Evolutionary conservation across 2,888 invertebrate species (phyloP), one percentile per base, ranked within the genome.

Genomic region (Cantharis rufa): DNA sequence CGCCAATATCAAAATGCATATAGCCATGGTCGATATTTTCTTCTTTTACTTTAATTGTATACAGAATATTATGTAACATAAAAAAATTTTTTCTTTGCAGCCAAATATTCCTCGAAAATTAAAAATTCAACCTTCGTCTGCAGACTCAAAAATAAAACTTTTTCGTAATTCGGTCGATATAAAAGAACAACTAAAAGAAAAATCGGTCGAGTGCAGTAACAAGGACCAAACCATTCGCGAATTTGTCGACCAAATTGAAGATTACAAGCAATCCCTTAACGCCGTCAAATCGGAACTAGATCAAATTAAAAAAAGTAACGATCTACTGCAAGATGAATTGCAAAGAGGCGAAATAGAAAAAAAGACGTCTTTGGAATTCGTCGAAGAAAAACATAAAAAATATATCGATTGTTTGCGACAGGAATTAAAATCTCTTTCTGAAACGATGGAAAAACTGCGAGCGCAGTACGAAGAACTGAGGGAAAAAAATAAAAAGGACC

Each of bases 171-270:
- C 69, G 10, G 78, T 74, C 72, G 79, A 84, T 72, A 69, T 81
- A 15, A 90, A 90, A 72, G 88, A 86, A 11, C 15, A 27, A 15
- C 81, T 90, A n/a, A 88, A 89, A 80, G 90, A 90, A 76, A 90
- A 90, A 84, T 86, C 86, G 74, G 89, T 90, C 16, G 91, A 91
- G 84, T 90, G 90, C 78, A 88, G 89, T 78, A 89, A 89, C 79
- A 91, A 91, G 86, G 90, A 89, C 79, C 87, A 88, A 72, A 87
- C 87, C 48, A 89, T 91, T 68, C 88, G 88, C 79, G 90, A 89
- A 76, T 86, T 90, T 74, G 84, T 87, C 0, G 89, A 88, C 70
- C 90, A 91, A 81, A 84, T 91, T 62, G 90, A 91, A 79, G 90
- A 90, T 70, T 84, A 90, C 75, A 90, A 89, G 78, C 84, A 86